These are phyloP conservation scores for Strix aluco DNA, from an alignment of 2,113 vertebrate species.

Conservation along the genomic window DNA sequence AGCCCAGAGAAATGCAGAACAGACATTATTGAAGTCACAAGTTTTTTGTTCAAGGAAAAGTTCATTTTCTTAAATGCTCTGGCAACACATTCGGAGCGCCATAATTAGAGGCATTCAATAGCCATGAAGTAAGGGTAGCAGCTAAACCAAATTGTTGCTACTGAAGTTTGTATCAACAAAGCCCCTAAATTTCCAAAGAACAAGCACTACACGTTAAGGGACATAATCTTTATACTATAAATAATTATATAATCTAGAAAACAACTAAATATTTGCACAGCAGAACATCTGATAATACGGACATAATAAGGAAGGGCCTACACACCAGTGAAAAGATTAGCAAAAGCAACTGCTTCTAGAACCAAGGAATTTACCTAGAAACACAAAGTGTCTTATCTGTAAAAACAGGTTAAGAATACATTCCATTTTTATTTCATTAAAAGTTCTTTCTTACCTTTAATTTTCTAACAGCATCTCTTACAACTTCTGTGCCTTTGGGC, in stretches of 20 bases:
- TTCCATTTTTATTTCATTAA: neutral
- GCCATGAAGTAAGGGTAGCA: neutral
- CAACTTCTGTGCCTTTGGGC: conserved; percentile 96
- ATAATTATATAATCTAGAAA: neutral
- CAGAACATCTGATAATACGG: neutral
- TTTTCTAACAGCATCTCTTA: conserved; percentile 95
- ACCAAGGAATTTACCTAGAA: neutral
- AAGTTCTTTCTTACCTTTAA: conserved; percentile 87
- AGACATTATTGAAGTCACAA: neutral
- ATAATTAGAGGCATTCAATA: neutral
- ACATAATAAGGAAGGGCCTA: neutral
- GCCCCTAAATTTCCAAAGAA: neutral
- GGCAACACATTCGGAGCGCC: neutral
- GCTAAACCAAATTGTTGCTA: neutral
- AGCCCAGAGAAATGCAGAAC: neutral
- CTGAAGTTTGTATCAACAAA: neutral
- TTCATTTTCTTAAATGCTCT: neutral
- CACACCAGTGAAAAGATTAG: neutral
- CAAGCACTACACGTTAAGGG: neutral
- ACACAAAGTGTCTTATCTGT: neutral
- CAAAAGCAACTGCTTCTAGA: neutral
- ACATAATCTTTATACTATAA: neutral
- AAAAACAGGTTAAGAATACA: neutral
- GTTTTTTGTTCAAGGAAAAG: neutral
- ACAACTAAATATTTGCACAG: neutral